phyloP scores from a whole-genome alignment of 2,113 vertebrate species.

The Microcebus tavaratra region DNA sequence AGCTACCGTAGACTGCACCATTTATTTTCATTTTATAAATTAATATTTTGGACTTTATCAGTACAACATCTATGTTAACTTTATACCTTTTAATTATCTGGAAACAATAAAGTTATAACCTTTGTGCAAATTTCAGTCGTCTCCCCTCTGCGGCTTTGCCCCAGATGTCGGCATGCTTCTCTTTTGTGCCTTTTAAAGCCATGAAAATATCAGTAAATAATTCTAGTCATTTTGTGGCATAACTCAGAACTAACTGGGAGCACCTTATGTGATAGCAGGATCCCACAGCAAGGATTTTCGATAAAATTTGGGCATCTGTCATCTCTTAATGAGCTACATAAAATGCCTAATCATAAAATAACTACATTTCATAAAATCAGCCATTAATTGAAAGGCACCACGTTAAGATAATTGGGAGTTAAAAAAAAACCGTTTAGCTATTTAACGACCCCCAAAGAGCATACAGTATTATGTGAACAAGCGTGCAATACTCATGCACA shows the following conservation, averaged over 20 bases:
- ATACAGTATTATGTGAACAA: not conserved
- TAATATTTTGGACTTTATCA: not conserved
- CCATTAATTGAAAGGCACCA: conserved; percentile 7
- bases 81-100: not conserved
- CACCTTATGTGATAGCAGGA: not conserved
- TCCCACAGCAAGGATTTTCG: not conserved
- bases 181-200: not conserved
- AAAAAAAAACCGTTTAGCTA: not conserved
- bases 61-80: not conserved
- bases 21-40: not conserved
- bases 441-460: not conserved
- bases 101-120: not conserved
- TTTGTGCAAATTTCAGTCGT: not conserved
- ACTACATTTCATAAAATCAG: conserved; percentile 39
- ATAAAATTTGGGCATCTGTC: conserved; percentile 12
- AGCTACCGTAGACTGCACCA: not conserved
- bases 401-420: not conserved
- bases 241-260: not conserved
- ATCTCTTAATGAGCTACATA: not conserved
- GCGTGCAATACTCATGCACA: not conserved
- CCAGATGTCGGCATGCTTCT: not conserved
- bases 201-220: conserved; percentile 12
- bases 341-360: conserved; percentile 38
- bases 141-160: not conserved
- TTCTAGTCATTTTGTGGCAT: not conserved